phyloP scores from a whole-genome alignment of 2,113 vertebrate genomes.

The Halcyon senegalensis region DNA sequence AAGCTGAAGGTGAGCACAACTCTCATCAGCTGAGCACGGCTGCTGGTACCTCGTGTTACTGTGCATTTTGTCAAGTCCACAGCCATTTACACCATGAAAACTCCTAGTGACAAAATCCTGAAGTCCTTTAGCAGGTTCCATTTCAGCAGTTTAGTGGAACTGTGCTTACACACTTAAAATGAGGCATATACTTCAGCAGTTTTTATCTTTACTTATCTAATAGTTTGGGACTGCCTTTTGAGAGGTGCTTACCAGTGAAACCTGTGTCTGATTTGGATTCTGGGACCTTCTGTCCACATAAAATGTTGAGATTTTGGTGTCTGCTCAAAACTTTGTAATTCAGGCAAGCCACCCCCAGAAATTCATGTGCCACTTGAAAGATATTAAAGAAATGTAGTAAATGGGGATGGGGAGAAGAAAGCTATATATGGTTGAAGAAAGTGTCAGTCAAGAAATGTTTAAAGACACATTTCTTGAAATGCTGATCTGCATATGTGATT shows the following conservation, averaged over 20 bases:
- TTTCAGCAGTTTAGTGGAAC: not conserved
- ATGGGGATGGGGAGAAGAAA: not conserved
- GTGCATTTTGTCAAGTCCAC: not conserved
- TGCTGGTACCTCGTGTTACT: not conserved
- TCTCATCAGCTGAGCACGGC: not conserved
- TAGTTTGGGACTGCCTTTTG: not conserved
- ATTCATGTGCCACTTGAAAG: not conserved
- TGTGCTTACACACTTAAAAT: not conserved
- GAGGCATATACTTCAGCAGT: not conserved
- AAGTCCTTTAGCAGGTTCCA: not conserved
- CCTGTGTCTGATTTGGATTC: not conserved
- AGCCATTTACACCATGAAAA: not conserved
- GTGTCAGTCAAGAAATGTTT: not conserved
- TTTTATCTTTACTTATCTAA: not conserved
- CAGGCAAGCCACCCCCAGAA: not conserved
- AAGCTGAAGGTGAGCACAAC: constrained; percentile 89
- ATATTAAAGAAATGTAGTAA: not conserved
- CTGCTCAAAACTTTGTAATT: not conserved
- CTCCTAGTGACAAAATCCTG: not conserved
- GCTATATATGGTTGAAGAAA: not conserved
- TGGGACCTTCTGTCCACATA: not conserved
- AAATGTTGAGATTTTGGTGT: not conserved
- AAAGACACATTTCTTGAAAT: not conserved
- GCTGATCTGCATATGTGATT: not conserved
- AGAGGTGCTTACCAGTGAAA: not conserved